Conservation (phyloP, 2,888 invertebrate species). For the Altica lythri region DNA sequence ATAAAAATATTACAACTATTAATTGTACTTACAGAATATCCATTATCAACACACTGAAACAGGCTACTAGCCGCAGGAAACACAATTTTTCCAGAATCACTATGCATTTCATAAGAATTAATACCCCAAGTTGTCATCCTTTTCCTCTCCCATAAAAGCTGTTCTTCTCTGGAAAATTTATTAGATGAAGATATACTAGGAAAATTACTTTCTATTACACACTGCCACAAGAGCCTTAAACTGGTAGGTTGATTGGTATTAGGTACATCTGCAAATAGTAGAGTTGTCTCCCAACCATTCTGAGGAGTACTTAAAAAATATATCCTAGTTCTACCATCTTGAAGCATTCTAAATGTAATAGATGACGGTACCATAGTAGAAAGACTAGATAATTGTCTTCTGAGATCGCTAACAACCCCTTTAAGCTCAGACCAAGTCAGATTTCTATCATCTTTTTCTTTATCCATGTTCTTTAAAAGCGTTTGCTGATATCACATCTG, state of each 20-base stretch:
- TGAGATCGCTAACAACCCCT: slow-evolving; percentile 77
- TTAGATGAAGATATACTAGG: slow-evolving; percentile 64
- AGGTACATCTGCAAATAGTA: slow-evolving; percentile 84
- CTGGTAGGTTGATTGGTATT: slow-evolving; percentile 62
- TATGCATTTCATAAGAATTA: slow-evolving; percentile 88
- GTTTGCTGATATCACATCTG: slow-evolving; percentile 39
- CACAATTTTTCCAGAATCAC: slow-evolving; percentile 80
- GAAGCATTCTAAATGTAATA: slow-evolving; percentile 77
- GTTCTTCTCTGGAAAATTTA: slow-evolving; percentile 83
- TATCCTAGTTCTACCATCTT: slow-evolving; percentile 80
- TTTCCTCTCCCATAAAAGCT: slow-evolving; percentile 88
- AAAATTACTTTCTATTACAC: slow-evolving; percentile 78
- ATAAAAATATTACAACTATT: too few species aligned
- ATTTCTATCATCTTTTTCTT: slow-evolving; percentile 46
- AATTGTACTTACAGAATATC: slow-evolving; percentile 63
- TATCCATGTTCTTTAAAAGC: slow-evolving; percentile 37
- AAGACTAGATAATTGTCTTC: slow-evolving; percentile 76
- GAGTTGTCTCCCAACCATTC: slow-evolving; percentile 87
- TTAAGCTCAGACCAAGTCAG: slow-evolving; percentile 79
- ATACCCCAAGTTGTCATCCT: slow-evolving; percentile 92
- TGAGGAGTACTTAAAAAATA: slow-evolving; percentile 89
- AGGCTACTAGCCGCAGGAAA: slow-evolving; percentile 90
- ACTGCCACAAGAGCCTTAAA: slow-evolving; percentile 74
- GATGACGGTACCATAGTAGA: slow-evolving; percentile 83
- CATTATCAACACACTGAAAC: slow-evolving; percentile 81